phyloP scores from a whole-genome alignment of 2,888 invertebrate genomes.

The Zygothrica quintamaculata region DNA sequence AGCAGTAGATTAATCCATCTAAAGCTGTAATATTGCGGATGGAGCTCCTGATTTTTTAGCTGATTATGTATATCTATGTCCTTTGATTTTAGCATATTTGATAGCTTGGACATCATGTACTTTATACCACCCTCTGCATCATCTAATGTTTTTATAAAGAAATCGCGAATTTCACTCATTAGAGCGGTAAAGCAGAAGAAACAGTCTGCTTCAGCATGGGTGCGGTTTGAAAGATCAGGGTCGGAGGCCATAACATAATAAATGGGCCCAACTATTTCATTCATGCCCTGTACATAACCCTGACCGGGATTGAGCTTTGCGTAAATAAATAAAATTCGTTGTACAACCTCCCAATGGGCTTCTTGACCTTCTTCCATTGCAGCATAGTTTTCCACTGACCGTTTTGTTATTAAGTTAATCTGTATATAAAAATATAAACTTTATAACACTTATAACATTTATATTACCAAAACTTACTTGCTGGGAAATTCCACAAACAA shows the following conservation, averaged over 20 bases:
- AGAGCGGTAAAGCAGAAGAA: conserved; percentile 99
- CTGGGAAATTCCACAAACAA: conserved; percentile 55
- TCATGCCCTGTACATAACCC: conserved; percentile 99
- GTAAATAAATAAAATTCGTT: conserved; percentile 97
- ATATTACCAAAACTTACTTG: conserved; percentile 66
- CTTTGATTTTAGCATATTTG: conserved; percentile 89
- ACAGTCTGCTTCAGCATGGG: conserved; percentile 97
- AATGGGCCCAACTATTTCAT: conserved; percentile 99
- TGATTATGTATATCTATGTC: conserved; percentile 91
- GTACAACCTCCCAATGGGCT: conserved; percentile 99
- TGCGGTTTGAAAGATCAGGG: conserved; percentile 91
- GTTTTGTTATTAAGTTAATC: conserved; percentile 90
- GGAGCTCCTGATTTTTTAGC: conserved; percentile 92
- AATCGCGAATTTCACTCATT: conserved; percentile 98
- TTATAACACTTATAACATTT: neutral
- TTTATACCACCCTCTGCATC: conserved; percentile 96
- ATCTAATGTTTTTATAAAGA: conserved; percentile 97
- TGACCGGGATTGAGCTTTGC: conserved; percentile 99
- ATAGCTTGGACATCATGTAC: conserved; percentile 93
- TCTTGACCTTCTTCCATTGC: conserved; percentile 95
- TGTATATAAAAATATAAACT: conserved; percentile 62
- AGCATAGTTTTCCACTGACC: conserved; percentile 92
- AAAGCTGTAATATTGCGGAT: conserved; percentile 98
- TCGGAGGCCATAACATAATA: conserved; percentile 98
- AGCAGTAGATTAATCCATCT: conserved; percentile 97